These are phyloP conservation scores for Cyclopterus lumpus DNA, from an alignment of 2,797 vertebrate species.

Conservation along the genomic window DNA sequence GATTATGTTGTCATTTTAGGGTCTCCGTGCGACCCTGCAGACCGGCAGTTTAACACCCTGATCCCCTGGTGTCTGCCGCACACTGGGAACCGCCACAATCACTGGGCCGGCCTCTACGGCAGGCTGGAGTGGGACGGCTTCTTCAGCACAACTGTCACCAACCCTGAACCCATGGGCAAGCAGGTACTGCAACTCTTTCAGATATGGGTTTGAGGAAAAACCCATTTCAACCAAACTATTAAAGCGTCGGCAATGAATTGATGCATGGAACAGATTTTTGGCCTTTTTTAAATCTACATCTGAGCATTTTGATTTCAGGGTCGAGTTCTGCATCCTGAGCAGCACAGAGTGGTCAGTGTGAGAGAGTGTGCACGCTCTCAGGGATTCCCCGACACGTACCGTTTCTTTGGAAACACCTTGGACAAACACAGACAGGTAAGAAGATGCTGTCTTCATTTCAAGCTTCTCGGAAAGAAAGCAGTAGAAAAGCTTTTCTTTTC, in stretches of 20 bases:
- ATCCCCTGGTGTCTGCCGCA: conserved; percentile 98
- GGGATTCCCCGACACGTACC: conserved; percentile 95
- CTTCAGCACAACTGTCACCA: conserved; percentile 98
- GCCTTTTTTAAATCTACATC: background rate
- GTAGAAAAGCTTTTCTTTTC: no score
- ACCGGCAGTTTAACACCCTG: conserved; percentile 95
- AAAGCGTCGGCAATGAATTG: no score
- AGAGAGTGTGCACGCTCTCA: conserved; percentile 96
- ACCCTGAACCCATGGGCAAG: conserved; percentile 98
- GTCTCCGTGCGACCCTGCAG: conserved; percentile 90
- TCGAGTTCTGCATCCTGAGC: conserved; percentile 94
- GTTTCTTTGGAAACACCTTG: conserved; percentile 95
- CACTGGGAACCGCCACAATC: conserved; percentile 97
- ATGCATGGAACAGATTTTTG: background rate
- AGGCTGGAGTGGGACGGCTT: conserved; percentile 97
- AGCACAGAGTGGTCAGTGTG: conserved; percentile 97
- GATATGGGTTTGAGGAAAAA: no score
- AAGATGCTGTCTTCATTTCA: background rate
- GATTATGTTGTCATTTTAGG: conserved; percentile 64
- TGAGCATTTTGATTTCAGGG: conserved; percentile 78
- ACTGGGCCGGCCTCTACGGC: conserved; percentile 97
- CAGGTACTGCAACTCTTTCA: conserved; percentile 78
- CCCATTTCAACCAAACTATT: no score
- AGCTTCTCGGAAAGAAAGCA: background rate
- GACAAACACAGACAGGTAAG: conserved; percentile 97